Evolutionary conservation across 2,888 invertebrate species (phyloP), one percentile per base, ranked within the genome.

Genomic region (Ormyrus nitidulus): DNA sequence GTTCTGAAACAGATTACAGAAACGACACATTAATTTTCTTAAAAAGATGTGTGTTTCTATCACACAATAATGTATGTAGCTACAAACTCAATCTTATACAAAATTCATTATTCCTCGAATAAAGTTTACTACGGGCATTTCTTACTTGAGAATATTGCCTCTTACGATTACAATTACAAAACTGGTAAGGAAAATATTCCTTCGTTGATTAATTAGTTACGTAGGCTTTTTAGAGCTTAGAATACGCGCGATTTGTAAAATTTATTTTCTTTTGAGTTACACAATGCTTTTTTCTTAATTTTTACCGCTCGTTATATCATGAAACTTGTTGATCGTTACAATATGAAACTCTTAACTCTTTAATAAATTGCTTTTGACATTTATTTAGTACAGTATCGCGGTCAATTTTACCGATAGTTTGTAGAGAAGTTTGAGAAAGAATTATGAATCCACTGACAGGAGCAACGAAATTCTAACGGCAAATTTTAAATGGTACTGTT

Each of bases 111-210:
- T n/a, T 58, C 56, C 48, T 58, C 34, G 34, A 51, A 71, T 48
- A 72, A 58, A 66, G 68, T 46, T 68, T 65, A 77, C 49, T 56
- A 62, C 61, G 56, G 71, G 74, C 73, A 56, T 77, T 73, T 46
- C 48, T 64, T 68, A 64, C 69, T 66, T 73, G 44, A 71, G 58
- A 75, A 81, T 81, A 77, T 77, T 77, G 74, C 74, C 79, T 81
- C 82, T 83, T 82, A 82, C 66, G 72, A 79, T 75, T 83, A 78
- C 81, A 84, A 81, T 81, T 84, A 84, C 75, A 84, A 86, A 85
- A 86, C 81, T 84, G 81, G 82, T 83, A 83, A 85, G 83, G 82
- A 86, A 85, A 86, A 84, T 80, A 80, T 80, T 78, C 68, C 71
- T 76, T 70, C 68, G 69, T 77, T 77, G 79, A 77, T 79, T 73